Evolutionary conservation across 2,113 vertebrate species (phyloP), one percentile per base, ranked within the genome.

Genomic region (Phaethon lepturus): DNA sequence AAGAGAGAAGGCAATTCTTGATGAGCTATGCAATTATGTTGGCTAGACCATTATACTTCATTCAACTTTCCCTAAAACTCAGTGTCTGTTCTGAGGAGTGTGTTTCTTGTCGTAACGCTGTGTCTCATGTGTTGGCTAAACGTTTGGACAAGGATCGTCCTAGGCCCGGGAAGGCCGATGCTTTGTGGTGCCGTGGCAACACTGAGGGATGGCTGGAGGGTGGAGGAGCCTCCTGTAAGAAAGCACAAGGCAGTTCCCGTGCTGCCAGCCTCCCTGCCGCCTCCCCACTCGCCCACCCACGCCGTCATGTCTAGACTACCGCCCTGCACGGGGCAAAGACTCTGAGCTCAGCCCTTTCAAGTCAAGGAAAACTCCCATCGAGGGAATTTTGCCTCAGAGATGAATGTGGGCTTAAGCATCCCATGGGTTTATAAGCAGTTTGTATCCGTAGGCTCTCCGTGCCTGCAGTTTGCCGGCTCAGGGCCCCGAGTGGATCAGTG

Each of bases 71-170:
- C 19, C 3, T 53, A 59, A 78, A 89, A 74, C n/a, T 33, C 38
- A 0, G 0, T 4, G 26, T 33, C 29, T 40, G 0, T 62, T 81
- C 60, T 13, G 38, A 75, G 49, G 29, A 77, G 49, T 0, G 0
- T 17, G 17, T 45, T 86, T 38, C 59, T 31, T 12, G 19, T 1
- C 11, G 31, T 8, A 33, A 17, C 15, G n/a, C 47, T 25, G 25
- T 20, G 24, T 53, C 60, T 73, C 23, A 2, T 2, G 11, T 15
- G 6, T n/a, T 67, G 49, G 13, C n/a, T 12, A 8, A 45, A 7
- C 0, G 0, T 67, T 52, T 23, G 13, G 68, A 17, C 5, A 7
- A 15, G 24, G 52, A 23, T 53, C 50, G 1, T 26, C 10, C 35
- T 29, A 28, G 74, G 33, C 8, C 2, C 11, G 7, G 63, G 25